Base-by-base conservation (phyloP, 2,888 invertebrate genomes). In the Marasmarcha lunaedactyla region DNA sequence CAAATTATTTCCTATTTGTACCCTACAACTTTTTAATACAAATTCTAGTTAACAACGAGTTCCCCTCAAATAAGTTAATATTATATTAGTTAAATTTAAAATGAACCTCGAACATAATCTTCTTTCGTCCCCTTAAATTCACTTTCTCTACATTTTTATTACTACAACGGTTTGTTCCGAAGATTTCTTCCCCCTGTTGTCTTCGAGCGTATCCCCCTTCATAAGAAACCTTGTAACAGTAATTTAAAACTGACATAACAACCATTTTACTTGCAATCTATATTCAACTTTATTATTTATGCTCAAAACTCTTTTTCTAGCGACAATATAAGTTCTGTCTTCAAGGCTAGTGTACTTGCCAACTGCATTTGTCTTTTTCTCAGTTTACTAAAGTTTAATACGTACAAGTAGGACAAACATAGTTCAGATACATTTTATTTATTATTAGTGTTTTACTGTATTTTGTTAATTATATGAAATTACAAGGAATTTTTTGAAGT, bases 131-230 rank as follows among this genome's bases (percentile, higher is more conserved):
- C 77, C 78, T 86, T 86, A 85, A 85, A 85, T 87, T 86, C 86
- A 86, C 86, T 86, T 86, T 85, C 85, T 85, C 79, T 74, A 73
- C 83, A 74, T 85, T 86, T 86, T 86, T 87, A 87, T 87, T 86
- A 86, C 79, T 59, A 67, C 66, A 73, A 63, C 81, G 78, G 81
- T 73, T 83, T 81, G 81, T 85, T 85, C 81, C 72, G 69, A 74
- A 85, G 86, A 85, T 86, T 86, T 86, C 74, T 67, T 69, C 72
- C 71, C 76, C 73, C 66, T 64, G 64, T 63, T 63, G 70, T 63
- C 66, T 63, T 11, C 30, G 9, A 30, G 76, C 76, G 73, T 78
- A 62, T 69, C 74, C 81, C 76, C 74, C 74, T 68, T 51, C 52
- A 57, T 57, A 68, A 30, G 30, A 34, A 34, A 58, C 64, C 61